These are phyloP conservation scores for Garrulus glandarius DNA, from an alignment of 2,797 vertebrate species.

Conservation along the genomic window DNA sequence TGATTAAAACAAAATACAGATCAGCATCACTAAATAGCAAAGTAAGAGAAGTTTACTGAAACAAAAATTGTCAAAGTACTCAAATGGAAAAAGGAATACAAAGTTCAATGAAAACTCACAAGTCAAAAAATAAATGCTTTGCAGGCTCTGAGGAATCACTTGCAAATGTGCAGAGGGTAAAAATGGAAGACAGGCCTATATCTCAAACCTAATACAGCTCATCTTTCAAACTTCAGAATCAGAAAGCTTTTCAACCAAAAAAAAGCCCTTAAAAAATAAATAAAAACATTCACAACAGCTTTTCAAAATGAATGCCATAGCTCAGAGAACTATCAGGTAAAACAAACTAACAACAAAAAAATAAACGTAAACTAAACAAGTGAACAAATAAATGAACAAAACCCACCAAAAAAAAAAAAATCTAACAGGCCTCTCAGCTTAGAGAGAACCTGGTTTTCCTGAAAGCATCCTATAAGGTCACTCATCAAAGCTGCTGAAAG, in stretches of 20 bases:
- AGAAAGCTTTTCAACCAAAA: background rate
- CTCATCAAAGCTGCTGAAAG: background rate
- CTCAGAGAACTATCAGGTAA: background rate
- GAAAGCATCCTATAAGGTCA: background rate
- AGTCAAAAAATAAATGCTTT: background rate
- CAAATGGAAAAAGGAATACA: background rate
- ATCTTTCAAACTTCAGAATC: background rate
- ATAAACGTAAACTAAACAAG: background rate
- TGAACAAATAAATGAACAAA: background rate
- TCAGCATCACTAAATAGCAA: background rate
- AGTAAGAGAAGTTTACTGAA: background rate
- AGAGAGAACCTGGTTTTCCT: background rate
- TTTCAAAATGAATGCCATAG: background rate
- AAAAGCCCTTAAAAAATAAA: accelerated
- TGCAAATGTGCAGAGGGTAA: background rate
- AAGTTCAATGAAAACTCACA: background rate
- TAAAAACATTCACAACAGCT: background rate
- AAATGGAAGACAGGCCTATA: background rate
- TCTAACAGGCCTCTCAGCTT: background rate
- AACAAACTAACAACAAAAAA: background rate
- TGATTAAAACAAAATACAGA: background rate
- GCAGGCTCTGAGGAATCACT: background rate
- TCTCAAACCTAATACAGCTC: background rate
- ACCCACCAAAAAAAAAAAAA: accelerated
- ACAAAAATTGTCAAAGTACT: background rate